Base-by-base conservation (phyloP, 1,140 invertebrate species). In the Tetragnatha versicolor region DNA sequence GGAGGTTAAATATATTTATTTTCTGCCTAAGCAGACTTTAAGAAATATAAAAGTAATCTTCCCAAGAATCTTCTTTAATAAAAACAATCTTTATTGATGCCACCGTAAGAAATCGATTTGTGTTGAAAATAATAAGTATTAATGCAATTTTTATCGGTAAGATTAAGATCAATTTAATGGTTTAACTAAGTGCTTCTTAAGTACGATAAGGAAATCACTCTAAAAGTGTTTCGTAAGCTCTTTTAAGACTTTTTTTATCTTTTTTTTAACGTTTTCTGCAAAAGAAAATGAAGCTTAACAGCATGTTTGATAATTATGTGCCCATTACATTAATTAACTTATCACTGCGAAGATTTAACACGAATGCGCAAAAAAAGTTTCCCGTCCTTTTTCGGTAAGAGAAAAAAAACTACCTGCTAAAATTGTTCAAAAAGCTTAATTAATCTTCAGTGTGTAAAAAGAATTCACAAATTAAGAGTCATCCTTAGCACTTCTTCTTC, bases 301-400 rank as follows among this genome's bases (percentile, higher is more conserved):
- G 25, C 63, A 25, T 47, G 63, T 66, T 66, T 45, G 63, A 66
- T 66, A 47, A 66, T 66, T 66, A 66, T 66, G 39, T 42, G 14
- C 47, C 39, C 63, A 66, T 66, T 66, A 66, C 63, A 47, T 66
- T 66, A 66, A 66, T 66, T 66, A 66, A 66, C 63, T 66, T 66
- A 66, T 66, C 39, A 39, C 39, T 47, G 63, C 63, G 27, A 66
- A 66, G 63, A 31, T 27, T 66, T 29, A 66, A 45, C 37, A 45
- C 25, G 47, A 66, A 47, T 66, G 27, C 20, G 7, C 27, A 31
- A n/a, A 66, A 63, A 66, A 66, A 66, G 25, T 3, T 45, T 45
- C 14, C 42, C n/a, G 25, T 51, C n/a, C 25, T 51, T 51, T n/a
- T 51, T 2, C 20, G 2, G 9, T 20, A 51, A 61, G 35, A 29